Base-by-base conservation (phyloP, 2,797 vertebrate species). In the Hyperoplus immaculatus region DNA sequence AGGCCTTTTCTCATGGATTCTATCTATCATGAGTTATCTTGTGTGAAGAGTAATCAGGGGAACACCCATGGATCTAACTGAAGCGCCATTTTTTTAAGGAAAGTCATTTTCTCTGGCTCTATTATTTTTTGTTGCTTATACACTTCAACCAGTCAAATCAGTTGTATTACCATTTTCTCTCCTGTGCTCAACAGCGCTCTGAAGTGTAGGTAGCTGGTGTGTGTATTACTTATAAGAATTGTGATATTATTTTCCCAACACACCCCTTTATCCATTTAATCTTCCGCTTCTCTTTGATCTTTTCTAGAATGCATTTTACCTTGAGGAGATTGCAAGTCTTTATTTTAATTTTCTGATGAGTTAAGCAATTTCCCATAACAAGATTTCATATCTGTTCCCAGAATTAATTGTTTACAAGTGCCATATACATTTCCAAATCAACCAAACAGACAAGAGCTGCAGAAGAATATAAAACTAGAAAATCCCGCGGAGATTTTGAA, bases 81-180 rank as follows among this genome's bases (percentile, higher is more conserved):
- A 72, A 62, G 64, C 83, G 70, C 14, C 5, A 53, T 29, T 73
- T 77, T 53, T 85, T 80, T 62, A 71, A 85, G 66, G 54, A 36
- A 42, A 51, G 15, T 63, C 69, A 18, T 75, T 79, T 77, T 85
- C 64, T 57, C 51, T 45, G 56, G 49, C 70, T 63, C 39, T 61
- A 8, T 75, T 75, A 74, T 60, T 42, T 65, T 53, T 57, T 43
- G 62, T 83, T 67, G 75, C 72, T 76, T 87, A 82, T 77, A 73
- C 69, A 72, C 80, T 64, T 76, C 63, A 72, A 69, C 46, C 72
- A 63, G 70, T 75, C 76, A 38, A 82, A 75, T 83, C 73, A 77
- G 72, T 47, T 45, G 59, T 51, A 86, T 89, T 88, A 85, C 69
- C 68, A 87, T 88, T 82, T 85, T 70, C 80, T 72, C 80, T 16